A percentile compares a stretch with the other conserved stretches of the same genome.
phyloP scores from a whole-genome alignment of 2,888 invertebrate species.

The Eupsilia transversa region DNA sequence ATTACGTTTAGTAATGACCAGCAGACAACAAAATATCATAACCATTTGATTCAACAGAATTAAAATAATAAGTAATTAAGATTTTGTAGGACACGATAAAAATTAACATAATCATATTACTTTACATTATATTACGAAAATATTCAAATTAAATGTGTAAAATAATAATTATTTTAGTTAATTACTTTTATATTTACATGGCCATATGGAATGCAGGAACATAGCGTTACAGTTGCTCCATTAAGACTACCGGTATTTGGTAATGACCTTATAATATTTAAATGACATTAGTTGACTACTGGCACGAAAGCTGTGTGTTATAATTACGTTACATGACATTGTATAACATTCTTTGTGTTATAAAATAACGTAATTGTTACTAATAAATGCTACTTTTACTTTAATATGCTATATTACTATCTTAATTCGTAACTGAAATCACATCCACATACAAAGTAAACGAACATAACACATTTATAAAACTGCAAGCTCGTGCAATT shows the following conservation, averaged over 20 bases:
- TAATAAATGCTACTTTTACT: background rate
- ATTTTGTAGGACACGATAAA: slow-evolving; percentile 66
- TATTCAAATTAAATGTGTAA: slow-evolving; percentile 63
- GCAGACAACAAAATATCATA: slow-evolving; percentile 35
- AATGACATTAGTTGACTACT: slow-evolving; percentile 21
- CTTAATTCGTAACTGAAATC: slow-evolving; percentile 8
- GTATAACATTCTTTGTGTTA: background rate
- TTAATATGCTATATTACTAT: background rate
- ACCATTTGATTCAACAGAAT: slow-evolving; percentile 53
- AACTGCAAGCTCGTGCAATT: slow-evolving; percentile 27
- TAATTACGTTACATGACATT: background rate
- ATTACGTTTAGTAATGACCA: slow-evolving; percentile 30
- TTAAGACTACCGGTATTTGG: slow-evolving; percentile 58
- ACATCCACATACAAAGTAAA: slow-evolving; percentile 24
- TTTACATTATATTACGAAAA: slow-evolving; percentile 61
- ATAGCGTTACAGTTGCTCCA: slow-evolving; percentile 35
- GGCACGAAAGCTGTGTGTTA: background rate
- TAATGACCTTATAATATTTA: slow-evolving; percentile 41
- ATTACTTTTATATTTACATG: slow-evolving; percentile 53
- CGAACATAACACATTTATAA: slow-evolving; percentile 26
- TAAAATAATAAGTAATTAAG: slow-evolving; percentile 62
- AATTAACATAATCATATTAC: slow-evolving; percentile 66
- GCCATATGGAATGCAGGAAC: slow-evolving; percentile 39
- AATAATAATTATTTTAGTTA: slow-evolving; percentile 52
- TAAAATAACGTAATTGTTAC: background rate